These are phyloP conservation scores for Oenanthe oenanthe DNA, from an alignment of 2,113 vertebrate genomes.

Conservation along the genomic window DNA sequence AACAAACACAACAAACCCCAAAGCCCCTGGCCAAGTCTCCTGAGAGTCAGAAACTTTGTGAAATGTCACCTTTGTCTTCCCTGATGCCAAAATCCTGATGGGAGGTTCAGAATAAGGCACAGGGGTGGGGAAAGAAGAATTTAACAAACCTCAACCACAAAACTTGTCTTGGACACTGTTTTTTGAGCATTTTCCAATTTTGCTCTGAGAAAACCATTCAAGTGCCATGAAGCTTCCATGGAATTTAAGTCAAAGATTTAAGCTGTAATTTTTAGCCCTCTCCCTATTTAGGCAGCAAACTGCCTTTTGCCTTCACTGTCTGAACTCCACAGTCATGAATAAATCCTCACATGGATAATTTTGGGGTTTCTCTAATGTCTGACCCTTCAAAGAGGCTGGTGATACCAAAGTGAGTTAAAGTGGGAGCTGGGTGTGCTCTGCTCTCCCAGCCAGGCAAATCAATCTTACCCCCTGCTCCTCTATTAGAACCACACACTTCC, in stretches of 20 bases:
- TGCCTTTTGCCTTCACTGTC: background rate
- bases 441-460: background rate
- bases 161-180: fast-evolving
- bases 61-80: background rate
- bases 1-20: too few relatives aligned
- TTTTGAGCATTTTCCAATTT: fast-evolving
- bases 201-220: background rate
- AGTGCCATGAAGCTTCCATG: background rate
- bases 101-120: background rate
- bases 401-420: background rate
- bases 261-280: background rate
- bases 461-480: background rate
- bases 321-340: background rate
- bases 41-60: too few relatives aligned
- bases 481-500: background rate
- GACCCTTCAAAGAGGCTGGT: background rate
- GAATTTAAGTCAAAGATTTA: background rate
- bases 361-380: background rate
- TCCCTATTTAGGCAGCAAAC: background rate
- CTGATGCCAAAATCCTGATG: background rate
- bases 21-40: background rate
- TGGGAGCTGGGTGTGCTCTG: background rate
- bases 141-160: background rate
- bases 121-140: fast-evolving
- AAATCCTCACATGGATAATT: background rate